These are phyloP conservation scores for Coecobrya sp. DNA, from an alignment of 2,888 invertebrate genomes.

Conservation along the genomic window DNA sequence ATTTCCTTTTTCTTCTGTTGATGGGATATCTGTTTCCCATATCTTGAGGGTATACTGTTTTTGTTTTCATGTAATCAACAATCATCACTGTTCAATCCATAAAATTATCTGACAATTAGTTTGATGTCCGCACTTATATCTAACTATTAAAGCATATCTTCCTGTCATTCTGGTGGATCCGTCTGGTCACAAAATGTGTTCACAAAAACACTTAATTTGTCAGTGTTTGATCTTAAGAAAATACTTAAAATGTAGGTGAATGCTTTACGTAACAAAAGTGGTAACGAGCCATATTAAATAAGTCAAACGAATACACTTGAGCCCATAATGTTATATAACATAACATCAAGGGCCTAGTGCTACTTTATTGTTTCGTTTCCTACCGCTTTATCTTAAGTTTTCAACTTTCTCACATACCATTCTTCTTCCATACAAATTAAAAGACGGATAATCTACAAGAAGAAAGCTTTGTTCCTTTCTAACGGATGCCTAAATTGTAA, in stretches of 20 bases:
- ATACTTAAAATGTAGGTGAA: too few relatives aligned
- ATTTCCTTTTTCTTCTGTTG: background rate
- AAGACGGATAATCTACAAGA: conserved; percentile 20
- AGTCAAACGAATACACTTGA: too few relatives aligned
- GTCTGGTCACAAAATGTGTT: too few relatives aligned
- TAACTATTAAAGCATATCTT: too few relatives aligned
- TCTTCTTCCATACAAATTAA: conserved; percentile 48
- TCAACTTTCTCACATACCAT: conserved; percentile 63
- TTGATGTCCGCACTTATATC: too few relatives aligned
- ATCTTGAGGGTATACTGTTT: background rate
- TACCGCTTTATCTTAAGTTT: conserved; percentile 55
- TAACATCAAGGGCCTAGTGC: too few relatives aligned
- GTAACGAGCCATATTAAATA: too few relatives aligned
- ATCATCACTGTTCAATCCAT: conserved; percentile 60
- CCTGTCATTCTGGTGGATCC: too few relatives aligned
- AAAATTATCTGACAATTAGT: conserved; percentile 55
- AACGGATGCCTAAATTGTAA: background rate
- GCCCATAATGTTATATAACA: too few relatives aligned
- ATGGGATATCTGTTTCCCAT: background rate
- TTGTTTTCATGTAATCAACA: conserved; percentile 60
- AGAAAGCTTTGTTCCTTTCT: conserved; percentile 40
- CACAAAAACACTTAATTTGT: too few relatives aligned
- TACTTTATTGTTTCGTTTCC: background rate
- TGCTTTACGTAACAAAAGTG: too few relatives aligned
- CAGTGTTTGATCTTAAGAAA: too few relatives aligned